These are phyloP conservation scores for Heteractis magnifica DNA, from an alignment of 92 coral and sea anemone species.

Conservation along the genomic window DNA sequence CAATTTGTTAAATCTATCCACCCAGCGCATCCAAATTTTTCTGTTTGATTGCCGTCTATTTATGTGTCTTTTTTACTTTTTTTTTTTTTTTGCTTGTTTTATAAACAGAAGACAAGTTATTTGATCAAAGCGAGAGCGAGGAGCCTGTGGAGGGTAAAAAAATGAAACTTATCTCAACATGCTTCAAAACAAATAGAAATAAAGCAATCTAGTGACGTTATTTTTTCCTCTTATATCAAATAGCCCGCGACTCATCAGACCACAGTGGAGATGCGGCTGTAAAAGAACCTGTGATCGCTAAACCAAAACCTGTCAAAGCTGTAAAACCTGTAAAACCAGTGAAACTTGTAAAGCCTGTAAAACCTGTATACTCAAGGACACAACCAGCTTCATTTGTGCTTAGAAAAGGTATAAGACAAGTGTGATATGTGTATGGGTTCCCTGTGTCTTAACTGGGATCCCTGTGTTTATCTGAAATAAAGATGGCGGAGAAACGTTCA, in stretches of 20 bases:
- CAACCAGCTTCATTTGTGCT: conserved; percentile 2
- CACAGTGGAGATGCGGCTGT: background rate
- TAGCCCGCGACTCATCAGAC: background rate
- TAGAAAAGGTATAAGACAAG: conserved; percentile 4
- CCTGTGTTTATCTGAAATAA: background rate
- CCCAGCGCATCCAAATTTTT: too few relatives aligned
- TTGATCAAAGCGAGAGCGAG: background rate
- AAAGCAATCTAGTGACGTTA: background rate
- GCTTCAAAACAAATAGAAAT: background rate
- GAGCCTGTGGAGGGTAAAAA: background rate
- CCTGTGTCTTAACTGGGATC: background rate
- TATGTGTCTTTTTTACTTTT: too few relatives aligned
- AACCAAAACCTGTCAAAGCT: background rate
- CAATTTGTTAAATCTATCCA: too few relatives aligned
- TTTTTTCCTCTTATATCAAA: background rate
- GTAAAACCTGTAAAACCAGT: too few relatives aligned
- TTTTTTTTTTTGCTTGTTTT: background rate
- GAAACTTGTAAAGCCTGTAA: too few relatives aligned
- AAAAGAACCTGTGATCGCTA: background rate
- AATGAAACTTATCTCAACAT: background rate
- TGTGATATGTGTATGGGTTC: background rate
- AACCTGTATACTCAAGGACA: background rate
- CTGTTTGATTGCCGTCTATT: too few relatives aligned
- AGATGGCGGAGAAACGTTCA: background rate
- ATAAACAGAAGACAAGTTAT: background rate